A percentile compares a stretch with the other conserved stretches of the same genome.
Conservation (phyloP, 2,113 vertebrate genomes). For the Casuarius casuarius region DNA sequence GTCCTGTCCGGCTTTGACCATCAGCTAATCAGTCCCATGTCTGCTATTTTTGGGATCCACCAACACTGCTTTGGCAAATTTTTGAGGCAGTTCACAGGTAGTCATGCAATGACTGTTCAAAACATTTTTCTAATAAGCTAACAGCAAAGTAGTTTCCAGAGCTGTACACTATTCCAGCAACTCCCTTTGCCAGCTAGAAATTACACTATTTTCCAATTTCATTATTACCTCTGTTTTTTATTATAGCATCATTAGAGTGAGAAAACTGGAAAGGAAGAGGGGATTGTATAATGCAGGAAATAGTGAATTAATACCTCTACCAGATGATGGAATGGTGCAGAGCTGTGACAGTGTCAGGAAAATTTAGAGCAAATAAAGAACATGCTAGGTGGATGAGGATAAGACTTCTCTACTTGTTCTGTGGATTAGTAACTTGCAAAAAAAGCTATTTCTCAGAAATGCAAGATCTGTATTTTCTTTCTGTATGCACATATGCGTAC, state of each 20-base stretch:
- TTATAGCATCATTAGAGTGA: slow-evolving; percentile 61
- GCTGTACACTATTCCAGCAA: background rate
- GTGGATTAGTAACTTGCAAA: background rate
- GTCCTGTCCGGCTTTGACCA: background rate
- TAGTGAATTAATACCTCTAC: slow-evolving; percentile 62
- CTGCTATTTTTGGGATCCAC: background rate
- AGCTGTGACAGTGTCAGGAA: slow-evolving; percentile 32
- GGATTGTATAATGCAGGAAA: slow-evolving; percentile 67
- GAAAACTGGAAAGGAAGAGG: slow-evolving; percentile 65
- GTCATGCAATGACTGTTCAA: background rate
- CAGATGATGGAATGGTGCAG: slow-evolving; percentile 5
- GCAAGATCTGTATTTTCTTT: background rate
- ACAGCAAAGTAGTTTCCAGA: slow-evolving; percentile 42
- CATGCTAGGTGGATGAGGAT: background rate
- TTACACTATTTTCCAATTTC: slow-evolving; percentile 51
- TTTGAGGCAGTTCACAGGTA: fast-evolving
- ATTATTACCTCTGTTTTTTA: slow-evolving; percentile 67
- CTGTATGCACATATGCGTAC: background rate
- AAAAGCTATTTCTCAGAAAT: background rate
- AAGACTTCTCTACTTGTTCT: background rate
- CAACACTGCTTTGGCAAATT: background rate
- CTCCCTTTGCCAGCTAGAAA: slow-evolving; percentile 28
- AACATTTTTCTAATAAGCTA: background rate
- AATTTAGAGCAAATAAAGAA: slow-evolving; percentile 5
- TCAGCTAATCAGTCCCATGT: background rate